Conservation (phyloP, 1,140 invertebrate genomes). For the Danaus plexippus region DNA sequence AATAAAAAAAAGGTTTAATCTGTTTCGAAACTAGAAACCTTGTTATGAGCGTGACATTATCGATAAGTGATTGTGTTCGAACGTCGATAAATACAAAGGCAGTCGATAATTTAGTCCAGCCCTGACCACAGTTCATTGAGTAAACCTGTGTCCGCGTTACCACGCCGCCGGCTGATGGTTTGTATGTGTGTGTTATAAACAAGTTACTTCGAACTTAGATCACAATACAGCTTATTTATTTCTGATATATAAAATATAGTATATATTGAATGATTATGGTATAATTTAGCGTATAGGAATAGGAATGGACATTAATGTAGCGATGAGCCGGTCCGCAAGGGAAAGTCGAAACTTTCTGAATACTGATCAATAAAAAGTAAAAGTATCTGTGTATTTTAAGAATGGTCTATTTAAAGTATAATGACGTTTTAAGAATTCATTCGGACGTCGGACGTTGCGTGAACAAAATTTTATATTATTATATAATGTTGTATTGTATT, state of each 20-base stretch:
- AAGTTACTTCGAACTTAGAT: too few species aligned
- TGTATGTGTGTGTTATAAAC: slow-evolving; percentile 17
- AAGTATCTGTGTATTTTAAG: slow-evolving; percentile 40
- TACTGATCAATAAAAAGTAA: slow-evolving; percentile 65
- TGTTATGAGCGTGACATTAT: slow-evolving; percentile 20
- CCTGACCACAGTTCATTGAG: slow-evolving; percentile 55
- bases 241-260: too few species aligned
- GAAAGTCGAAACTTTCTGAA: slow-evolving; percentile 62
- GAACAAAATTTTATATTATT: slow-evolving; percentile 32
- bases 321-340: slow-evolving; percentile 28
- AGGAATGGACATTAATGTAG: slow-evolving; percentile 13
- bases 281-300: background rate
- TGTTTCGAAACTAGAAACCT: slow-evolving; percentile 5
- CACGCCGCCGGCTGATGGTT: slow-evolving; percentile 32
- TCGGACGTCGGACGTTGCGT: slow-evolving; percentile 22
- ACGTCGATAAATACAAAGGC: slow-evolving; percentile 30
- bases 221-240: too few species aligned
- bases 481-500: slow-evolving; percentile 18
- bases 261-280: slow-evolving; percentile 5
- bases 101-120: slow-evolving; percentile 25
- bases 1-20: slow-evolving; percentile 4
- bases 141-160: slow-evolving; percentile 44
- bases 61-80: slow-evolving; percentile 23
- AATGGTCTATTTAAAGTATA: slow-evolving; percentile 36
- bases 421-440: slow-evolving; percentile 33